These are phyloP conservation scores for Gymnocypris eckloni DNA, from an alignment of 2,797 vertebrate genomes.

Conservation along the genomic window DNA sequence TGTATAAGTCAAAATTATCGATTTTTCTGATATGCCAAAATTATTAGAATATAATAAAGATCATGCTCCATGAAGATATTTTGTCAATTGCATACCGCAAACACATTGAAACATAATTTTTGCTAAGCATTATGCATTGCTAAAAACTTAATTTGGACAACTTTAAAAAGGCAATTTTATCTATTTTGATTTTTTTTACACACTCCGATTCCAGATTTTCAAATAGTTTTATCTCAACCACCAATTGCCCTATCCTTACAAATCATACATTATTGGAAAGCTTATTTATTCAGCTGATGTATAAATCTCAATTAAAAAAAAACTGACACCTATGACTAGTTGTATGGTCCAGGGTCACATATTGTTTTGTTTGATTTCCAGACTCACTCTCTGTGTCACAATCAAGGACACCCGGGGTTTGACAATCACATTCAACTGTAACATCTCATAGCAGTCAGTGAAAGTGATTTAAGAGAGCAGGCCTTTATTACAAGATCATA, in stretches of 20 bases:
- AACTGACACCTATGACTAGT: no score
- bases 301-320: no score
- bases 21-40: neutral
- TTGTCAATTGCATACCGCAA: neutral
- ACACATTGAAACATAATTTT: neutral
- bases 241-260: no score
- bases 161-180: neutral
- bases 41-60: neutral
- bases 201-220: no score
- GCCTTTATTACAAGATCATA: neutral
- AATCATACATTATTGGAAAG: no score
- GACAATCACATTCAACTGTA: conserved; percentile 21
- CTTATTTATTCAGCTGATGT: no score
- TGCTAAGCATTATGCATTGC: neutral
- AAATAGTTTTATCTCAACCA: no score
- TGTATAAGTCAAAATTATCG: neutral
- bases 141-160: neutral
- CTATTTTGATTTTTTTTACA: neutral
- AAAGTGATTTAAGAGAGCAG: neutral
- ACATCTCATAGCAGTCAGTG: conserved; percentile 4
- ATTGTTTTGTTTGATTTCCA: neutral
- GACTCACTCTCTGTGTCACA: neutral
- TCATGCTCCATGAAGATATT: neutral
- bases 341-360: no score
- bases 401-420: conserved; percentile 20